A percentile compares a stretch with the other conserved stretches of the same genome.
phyloP scores from a whole-genome alignment of 1,140 invertebrate genomes.

The Ceratitis capitata region DNA sequence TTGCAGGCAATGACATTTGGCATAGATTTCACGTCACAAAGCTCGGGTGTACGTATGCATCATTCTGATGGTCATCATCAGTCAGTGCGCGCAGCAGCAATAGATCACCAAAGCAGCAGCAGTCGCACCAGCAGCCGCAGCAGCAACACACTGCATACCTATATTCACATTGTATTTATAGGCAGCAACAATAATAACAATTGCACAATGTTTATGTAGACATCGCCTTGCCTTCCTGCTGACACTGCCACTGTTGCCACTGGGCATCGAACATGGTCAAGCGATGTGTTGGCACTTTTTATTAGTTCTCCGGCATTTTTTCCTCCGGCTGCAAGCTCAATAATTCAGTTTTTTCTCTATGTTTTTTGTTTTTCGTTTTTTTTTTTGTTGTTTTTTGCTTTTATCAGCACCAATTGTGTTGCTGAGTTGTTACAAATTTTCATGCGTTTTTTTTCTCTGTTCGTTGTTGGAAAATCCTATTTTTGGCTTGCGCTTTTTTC shows the following conservation, averaged over 20 bases:
- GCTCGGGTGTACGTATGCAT: slow-evolving; percentile 38
- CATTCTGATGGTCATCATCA: slow-evolving; percentile 41
- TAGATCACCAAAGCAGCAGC: background rate
- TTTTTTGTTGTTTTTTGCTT: background rate
- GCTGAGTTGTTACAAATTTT: slow-evolving; percentile 6
- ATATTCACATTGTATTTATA: background rate
- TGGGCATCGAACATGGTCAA: background rate
- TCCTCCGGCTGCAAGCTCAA: background rate
- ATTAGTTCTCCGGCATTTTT: background rate
- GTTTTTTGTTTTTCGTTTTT: background rate
- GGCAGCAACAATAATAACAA: background rate
- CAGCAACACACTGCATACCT: background rate
- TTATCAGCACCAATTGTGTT: background rate
- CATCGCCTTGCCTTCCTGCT: background rate
- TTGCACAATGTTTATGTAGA: background rate
- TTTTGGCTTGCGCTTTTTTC: background rate
- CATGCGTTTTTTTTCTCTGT: background rate
- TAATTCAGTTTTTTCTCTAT: background rate
- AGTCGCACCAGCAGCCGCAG: background rate
- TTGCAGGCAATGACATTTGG: slow-evolving; percentile 35
- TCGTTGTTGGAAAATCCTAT: background rate
- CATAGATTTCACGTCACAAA: slow-evolving; percentile 40
- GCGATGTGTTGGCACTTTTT: slow-evolving; percentile 24
- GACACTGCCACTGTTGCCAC: background rate
- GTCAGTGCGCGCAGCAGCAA: slow-evolving; percentile 29